Percentiles rank a stretch among this genome's conserved stretches.
These are phyloP conservation scores for Diplodus sargus DNA, from an alignment of 2,797 vertebrate species.

Conservation along the genomic window DNA sequence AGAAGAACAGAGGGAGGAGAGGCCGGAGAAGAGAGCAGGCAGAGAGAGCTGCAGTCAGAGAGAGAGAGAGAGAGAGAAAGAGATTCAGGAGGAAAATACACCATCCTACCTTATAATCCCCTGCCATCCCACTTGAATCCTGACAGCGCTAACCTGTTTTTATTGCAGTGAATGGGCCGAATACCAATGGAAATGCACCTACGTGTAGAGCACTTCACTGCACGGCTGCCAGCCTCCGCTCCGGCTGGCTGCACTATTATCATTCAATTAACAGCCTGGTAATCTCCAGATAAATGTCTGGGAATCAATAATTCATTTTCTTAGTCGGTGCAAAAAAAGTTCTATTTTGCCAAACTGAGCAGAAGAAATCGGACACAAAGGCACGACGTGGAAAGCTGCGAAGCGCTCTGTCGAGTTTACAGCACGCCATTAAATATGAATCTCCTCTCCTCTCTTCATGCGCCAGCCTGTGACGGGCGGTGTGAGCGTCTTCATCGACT, in stretches of 20 bases:
- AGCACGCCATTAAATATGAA: not conserved
- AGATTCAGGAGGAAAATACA: slow-evolving; percentile 47
- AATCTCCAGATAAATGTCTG: slow-evolving; percentile 36
- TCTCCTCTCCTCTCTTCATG: not conserved
- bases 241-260: slow-evolving; percentile 29
- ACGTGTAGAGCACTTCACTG: slow-evolving; percentile 45
- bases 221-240: slow-evolving; percentile 32
- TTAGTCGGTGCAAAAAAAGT: slow-evolving; percentile 1
- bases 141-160: slow-evolving; percentile 69
- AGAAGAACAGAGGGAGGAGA: slow-evolving; percentile 35
- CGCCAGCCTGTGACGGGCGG: slow-evolving; percentile 2
- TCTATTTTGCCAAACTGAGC: not conserved
- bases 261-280: slow-evolving; percentile 32
- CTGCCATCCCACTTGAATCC: slow-evolving; percentile 68
- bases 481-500: slow-evolving; percentile 14
- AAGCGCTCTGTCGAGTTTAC: not conserved
- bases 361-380: not conserved
- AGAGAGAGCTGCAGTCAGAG: slow-evolving; percentile 24
- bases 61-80: slow-evolving; percentile 35
- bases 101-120: slow-evolving; percentile 63
- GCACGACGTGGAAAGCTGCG: not conserved
- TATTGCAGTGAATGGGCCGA: slow-evolving; percentile 56
- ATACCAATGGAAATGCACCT: slow-evolving; percentile 59
- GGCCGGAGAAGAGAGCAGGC: not conserved
- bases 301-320: slow-evolving; percentile 47